A percentile compares a stretch with the other conserved stretches of the same genome.
Evolutionary conservation across 1,140 invertebrate species (phyloP).

Genomic region (Acromyrmex charruanus): DNA sequence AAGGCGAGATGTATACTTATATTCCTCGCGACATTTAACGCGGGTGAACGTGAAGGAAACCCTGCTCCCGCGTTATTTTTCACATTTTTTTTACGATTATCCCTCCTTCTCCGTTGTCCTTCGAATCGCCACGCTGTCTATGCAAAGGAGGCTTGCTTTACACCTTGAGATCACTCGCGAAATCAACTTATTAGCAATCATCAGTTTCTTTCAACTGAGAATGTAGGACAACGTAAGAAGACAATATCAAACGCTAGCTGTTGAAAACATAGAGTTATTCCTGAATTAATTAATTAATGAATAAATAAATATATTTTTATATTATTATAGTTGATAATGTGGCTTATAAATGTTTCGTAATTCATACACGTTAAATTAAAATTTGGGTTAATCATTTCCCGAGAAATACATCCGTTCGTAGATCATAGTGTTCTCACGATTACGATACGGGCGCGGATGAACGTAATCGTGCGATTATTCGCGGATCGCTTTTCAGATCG

Average conservation of each 20-base stretch:
- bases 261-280: neutral
- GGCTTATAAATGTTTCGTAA: neutral
- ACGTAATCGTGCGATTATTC: slow-evolving; percentile 27
- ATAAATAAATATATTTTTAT: neutral
- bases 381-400: neutral
- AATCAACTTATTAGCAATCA: neutral
- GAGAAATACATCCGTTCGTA: neutral
- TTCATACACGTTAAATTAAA: neutral
- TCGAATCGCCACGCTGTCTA: slow-evolving; percentile 35
- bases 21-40: slow-evolving; percentile 58
- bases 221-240: too few relatives aligned
- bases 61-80: slow-evolving; percentile 74
- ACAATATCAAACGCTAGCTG: neutral
- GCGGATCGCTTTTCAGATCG: slow-evolving; percentile 30
- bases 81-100: slow-evolving; percentile 49
- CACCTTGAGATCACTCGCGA: neutral
- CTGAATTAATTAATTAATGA: neutral
- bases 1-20: slow-evolving; percentile 79
- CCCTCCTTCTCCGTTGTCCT: slow-evolving; percentile 2
- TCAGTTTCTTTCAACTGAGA: neutral
- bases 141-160: slow-evolving; percentile 2
- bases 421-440: slow-evolving; percentile 30
- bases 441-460: neutral
- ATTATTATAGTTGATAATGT: neutral
- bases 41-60: slow-evolving; percentile 81